Percentiles rank a stretch among this genome's conserved stretches.
These are phyloP conservation scores for Tapirus terrestris DNA, from an alignment of 2,113 vertebrate species.

Conservation along the genomic window DNA sequence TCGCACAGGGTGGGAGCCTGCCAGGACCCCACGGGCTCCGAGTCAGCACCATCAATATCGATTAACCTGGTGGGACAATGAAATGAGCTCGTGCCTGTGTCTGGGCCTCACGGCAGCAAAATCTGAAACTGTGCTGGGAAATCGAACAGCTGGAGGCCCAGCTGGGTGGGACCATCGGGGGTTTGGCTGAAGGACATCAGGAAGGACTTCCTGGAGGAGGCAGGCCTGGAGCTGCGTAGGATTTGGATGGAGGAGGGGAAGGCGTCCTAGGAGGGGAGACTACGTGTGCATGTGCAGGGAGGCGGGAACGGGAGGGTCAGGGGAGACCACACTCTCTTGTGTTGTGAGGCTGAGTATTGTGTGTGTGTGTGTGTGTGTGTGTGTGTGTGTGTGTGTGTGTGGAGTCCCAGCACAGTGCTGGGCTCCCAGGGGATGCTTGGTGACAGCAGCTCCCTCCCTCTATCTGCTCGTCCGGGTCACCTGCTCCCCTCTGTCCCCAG, in stretches of 20 bases:
- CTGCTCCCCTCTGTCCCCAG: neutral
- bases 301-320: neutral
- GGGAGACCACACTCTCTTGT: neutral
- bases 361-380: neutral
- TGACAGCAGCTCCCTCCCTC: too few species aligned
- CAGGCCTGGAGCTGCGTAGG: neutral
- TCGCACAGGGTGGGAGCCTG: neutral
- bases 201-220: slow-evolving; percentile 1
- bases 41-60: fast-evolving
- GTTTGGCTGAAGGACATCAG: neutral
- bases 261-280: fast-evolving
- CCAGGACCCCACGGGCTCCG: neutral
- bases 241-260: neutral
- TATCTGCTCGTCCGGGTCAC: neutral
- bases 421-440: too few species aligned
- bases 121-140: neutral
- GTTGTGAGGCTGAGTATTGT: neutral
- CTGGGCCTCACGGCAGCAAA: neutral
- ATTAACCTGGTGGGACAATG: neutral
- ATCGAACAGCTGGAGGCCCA: neutral
- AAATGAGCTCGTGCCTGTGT: neutral
- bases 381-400: too few species aligned
- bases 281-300: neutral
- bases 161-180: fast-evolving
- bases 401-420: neutral